Percentiles rank a stretch among this genome's conserved stretches.
Conservation (phyloP, 2,888 invertebrate genomes). For the Torymus aiolomorphi region DNA sequence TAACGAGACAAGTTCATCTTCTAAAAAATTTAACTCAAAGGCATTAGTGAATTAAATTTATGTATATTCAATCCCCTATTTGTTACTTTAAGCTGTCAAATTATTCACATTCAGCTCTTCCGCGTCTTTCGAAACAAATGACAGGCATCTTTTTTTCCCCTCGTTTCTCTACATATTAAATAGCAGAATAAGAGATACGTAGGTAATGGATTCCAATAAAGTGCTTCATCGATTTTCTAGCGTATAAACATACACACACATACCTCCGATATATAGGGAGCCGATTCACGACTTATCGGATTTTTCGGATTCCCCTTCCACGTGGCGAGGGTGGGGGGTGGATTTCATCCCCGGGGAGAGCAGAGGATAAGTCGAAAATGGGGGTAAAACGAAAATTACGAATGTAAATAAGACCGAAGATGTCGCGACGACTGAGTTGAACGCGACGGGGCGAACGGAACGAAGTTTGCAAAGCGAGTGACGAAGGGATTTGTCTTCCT, state of each 20-base stretch:
- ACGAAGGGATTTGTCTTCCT: no score
- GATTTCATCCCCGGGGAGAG: no score
- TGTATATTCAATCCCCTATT: no score
- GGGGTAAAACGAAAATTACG: constrained; percentile 18
- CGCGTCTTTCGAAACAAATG: no score
- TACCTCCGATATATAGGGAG: not conserved
- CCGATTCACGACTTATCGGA: constrained; percentile 33
- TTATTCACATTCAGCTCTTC: no score
- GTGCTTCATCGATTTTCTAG: not conserved
- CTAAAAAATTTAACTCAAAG: no score
- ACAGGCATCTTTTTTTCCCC: not conserved
- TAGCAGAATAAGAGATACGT: not conserved
- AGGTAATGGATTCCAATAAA: constrained; percentile 29
- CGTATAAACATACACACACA: not conserved
- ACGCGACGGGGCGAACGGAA: no score
- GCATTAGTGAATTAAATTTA: no score
- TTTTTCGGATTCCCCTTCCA: constrained; percentile 6
- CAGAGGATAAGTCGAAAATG: constrained; percentile 4
- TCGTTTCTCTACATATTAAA: not conserved
- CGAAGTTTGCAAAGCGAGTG: no score
- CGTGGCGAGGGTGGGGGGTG: no score
- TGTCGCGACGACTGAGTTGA: not conserved
- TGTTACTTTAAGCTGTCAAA: no score
- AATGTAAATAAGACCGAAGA: constrained; percentile 17
- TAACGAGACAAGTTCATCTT: no score